These are phyloP conservation scores for Wiebesia pumilae DNA, from an alignment of 1,140 invertebrate genomes.

Conservation along the genomic window DNA sequence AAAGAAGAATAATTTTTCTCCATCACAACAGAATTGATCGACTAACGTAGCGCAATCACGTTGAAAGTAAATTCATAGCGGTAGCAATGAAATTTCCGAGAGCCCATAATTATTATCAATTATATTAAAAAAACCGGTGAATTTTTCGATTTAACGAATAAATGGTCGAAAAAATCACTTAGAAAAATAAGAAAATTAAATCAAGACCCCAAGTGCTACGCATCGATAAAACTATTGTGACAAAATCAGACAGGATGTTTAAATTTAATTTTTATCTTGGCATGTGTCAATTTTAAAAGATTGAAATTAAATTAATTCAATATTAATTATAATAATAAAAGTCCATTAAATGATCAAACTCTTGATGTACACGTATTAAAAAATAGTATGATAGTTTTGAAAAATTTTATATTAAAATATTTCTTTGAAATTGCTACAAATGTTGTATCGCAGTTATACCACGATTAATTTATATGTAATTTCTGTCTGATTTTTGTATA, in stretches of 20 bases:
- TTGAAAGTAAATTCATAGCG: slow-evolving; percentile 62
- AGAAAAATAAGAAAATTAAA: background rate
- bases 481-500: slow-evolving; percentile 1
- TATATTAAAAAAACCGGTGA: slow-evolving; percentile 32
- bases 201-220: slow-evolving; percentile 55
- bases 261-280: background rate
- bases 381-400: too few relatives aligned
- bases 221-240: slow-evolving; percentile 57
- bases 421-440: too few relatives aligned
- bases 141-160: slow-evolving; percentile 44
- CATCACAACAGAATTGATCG: slow-evolving; percentile 51
- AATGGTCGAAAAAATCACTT: slow-evolving; percentile 28
- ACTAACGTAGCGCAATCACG: slow-evolving; percentile 57
- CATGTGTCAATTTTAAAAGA: too few relatives aligned
- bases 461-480: background rate
- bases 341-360: too few relatives aligned
- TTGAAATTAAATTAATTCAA: too few relatives aligned
- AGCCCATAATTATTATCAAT: slow-evolving; percentile 17
- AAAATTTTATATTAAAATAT: too few relatives aligned
- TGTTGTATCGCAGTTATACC: too few relatives aligned
- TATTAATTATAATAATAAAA: too few relatives aligned
- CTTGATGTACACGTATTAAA: too few relatives aligned
- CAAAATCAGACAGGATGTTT: slow-evolving; percentile 55
- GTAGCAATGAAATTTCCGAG: slow-evolving; percentile 48
- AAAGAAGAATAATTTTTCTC: slow-evolving; percentile 21